Evolutionary conservation across 2,797 vertebrate genomes (phyloP).

Genomic region (Limosa lapponica): DNA sequence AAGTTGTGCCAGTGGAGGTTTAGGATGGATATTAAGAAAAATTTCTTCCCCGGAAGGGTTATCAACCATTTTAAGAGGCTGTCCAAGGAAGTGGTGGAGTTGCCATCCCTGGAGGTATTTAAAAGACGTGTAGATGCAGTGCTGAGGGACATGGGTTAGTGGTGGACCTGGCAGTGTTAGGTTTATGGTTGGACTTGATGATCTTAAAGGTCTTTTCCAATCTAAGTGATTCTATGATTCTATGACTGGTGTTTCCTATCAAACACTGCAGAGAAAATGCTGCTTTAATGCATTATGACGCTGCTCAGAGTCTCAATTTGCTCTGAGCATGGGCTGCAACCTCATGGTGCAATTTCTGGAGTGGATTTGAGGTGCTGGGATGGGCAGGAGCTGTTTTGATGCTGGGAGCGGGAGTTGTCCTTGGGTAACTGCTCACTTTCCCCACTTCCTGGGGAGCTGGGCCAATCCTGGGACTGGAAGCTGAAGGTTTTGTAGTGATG

Average conservation of each 20-base stretch:
- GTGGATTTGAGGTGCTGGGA: not conserved
- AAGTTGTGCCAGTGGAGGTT: fast-evolving
- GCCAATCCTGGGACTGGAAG: not conserved
- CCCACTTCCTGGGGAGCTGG: not conserved
- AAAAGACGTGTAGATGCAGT: not conserved
- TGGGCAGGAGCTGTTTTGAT: not conserved
- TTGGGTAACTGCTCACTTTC: not conserved
- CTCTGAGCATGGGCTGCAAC: not conserved
- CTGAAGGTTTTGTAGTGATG: not conserved
- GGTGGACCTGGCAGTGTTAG: not conserved
- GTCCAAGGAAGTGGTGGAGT: not conserved
- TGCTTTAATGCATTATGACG: not conserved
- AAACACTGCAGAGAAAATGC: not conserved
- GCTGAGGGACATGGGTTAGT: not conserved
- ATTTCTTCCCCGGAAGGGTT: not conserved
- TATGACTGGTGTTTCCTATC: not conserved
- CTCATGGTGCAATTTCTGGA: not conserved
- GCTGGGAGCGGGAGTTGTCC: not conserved
- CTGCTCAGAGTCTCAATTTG: not conserved
- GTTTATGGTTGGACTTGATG: fast-evolving
- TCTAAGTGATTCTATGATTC: not conserved
- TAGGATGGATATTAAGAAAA: not conserved
- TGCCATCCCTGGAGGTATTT: not conserved
- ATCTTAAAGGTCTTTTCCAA: not conserved
- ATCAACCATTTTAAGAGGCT: not conserved